A percentile compares a stretch with the other conserved stretches of the same genome.
Conservation (phyloP, 2,113 vertebrate species). For the Abramis brama region DNA sequence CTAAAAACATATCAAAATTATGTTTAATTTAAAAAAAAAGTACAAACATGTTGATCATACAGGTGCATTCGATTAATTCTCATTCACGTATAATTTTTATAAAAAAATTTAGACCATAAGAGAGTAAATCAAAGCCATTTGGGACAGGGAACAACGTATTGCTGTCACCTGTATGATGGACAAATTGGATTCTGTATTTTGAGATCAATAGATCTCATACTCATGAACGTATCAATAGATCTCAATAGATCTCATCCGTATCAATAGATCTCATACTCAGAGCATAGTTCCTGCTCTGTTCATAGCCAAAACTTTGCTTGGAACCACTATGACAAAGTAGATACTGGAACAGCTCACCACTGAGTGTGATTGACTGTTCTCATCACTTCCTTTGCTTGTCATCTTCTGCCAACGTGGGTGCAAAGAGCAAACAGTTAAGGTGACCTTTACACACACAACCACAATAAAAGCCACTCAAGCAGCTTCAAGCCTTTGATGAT, state of each 20-base stretch:
- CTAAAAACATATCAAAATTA: not conserved
- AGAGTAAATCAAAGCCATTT: not conserved
- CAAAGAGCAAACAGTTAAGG: conserved; percentile 47
- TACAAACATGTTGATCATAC: not conserved
- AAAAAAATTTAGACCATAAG: not conserved
- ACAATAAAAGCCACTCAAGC: conserved; percentile 68
- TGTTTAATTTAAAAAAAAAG: not conserved
- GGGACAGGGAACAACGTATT: not conserved
- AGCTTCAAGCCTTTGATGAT: conserved; percentile 71
- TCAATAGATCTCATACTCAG: too few species aligned
- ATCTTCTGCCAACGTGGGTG: conserved; percentile 23
- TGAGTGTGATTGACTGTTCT: not conserved
- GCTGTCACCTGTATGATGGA: not conserved
- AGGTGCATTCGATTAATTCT: not conserved
- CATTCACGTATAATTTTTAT: not conserved
- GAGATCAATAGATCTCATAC: too few species aligned
- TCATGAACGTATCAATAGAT: not conserved
- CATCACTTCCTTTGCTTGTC: conserved; percentile 13
- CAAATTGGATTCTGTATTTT: too few species aligned
- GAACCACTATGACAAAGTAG: not conserved
- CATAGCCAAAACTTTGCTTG: not conserved
- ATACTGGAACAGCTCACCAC: not conserved
- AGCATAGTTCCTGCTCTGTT: not conserved
- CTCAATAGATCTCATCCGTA: too few species aligned
- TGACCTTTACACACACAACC: conserved; percentile 72